phyloP scores from a whole-genome alignment of 2,113 vertebrate species.

The Scopus umbretta region DNA sequence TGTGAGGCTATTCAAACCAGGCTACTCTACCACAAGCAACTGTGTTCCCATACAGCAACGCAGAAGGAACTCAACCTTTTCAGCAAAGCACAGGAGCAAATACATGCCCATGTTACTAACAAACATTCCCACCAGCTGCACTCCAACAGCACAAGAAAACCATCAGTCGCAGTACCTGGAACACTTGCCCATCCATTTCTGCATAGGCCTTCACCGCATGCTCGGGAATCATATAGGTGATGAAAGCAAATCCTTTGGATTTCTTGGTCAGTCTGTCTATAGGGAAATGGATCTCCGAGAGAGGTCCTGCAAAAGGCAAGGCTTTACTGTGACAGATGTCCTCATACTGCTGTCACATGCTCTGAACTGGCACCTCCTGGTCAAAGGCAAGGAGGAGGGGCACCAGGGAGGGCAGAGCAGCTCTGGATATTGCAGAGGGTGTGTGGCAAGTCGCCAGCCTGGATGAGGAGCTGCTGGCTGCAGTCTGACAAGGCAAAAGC shows the following conservation, averaged over 20 bases:
- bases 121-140: neutral
- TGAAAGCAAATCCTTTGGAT: constrained; percentile 93
- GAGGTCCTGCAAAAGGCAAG: constrained; percentile 74
- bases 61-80: neutral
- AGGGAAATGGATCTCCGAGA: constrained; percentile 90
- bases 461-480: neutral
- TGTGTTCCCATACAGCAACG: neutral
- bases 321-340: neutral
- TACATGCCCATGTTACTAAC: fast-evolving
- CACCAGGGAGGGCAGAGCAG: neutral
- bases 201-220: constrained; percentile 86
- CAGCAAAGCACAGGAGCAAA: neutral
- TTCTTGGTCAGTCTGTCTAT: constrained; percentile 90
- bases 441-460: neutral
- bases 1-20: neutral
- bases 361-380: neutral
- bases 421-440: neutral
- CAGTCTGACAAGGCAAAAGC: neutral
- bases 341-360: fast-evolving
- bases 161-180: constrained; percentile 80
- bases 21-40: neutral
- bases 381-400: neutral
- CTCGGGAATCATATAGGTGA: constrained; percentile 94
- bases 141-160: neutral
- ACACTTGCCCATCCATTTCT: constrained; percentile 88